A percentile compares a stretch with the other conserved stretches of the same genome.
phyloP scores from a whole-genome alignment of 1,140 invertebrate species.

The Dolichoris vasculosae region DNA sequence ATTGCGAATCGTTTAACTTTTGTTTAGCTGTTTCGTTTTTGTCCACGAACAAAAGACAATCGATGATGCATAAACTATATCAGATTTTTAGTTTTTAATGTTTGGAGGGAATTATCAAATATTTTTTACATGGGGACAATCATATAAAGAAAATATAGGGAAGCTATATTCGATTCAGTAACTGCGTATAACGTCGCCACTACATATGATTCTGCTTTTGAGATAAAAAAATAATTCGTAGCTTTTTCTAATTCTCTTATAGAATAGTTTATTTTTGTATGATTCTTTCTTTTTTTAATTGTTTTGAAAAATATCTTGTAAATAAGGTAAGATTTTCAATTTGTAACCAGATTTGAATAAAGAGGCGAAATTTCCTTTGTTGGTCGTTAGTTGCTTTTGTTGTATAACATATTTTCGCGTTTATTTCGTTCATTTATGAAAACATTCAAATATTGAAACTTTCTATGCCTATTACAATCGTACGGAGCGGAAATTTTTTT shows the following conservation, averaged over 20 bases:
- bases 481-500: neutral
- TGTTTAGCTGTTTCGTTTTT: neutral
- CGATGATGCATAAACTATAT: neutral
- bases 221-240: neutral
- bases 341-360: neutral
- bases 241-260: neutral
- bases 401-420: neutral
- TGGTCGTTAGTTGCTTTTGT: neutral
- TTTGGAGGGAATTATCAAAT: neutral
- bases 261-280: neutral
- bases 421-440: neutral
- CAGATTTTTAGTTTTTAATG: neutral
- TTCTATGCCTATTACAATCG: neutral
- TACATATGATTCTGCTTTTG: neutral
- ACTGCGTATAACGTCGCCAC: constrained; percentile 3
- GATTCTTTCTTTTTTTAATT: no score
- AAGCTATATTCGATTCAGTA: constrained; percentile 11
- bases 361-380: neutral
- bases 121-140: neutral
- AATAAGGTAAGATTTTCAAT: neutral
- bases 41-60: neutral
- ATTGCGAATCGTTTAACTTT: neutral
- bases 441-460: neutral
- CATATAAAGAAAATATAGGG: constrained; percentile 3
- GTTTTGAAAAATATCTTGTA: neutral